Evolutionary conservation across 2,113 vertebrate genomes (phyloP).

Genomic region (Patagioenas fasciata): DNA sequence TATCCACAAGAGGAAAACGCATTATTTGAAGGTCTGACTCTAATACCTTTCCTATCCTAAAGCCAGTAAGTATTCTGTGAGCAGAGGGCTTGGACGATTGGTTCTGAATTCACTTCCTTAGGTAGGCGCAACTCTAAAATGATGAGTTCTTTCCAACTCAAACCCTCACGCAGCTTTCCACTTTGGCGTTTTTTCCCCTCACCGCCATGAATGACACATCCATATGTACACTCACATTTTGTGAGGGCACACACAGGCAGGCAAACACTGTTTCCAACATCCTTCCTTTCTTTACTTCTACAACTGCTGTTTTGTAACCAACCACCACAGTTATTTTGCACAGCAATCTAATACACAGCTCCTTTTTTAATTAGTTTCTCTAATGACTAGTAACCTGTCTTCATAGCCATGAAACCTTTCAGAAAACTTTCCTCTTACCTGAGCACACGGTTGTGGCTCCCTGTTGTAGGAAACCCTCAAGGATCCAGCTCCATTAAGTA

Average conservation of each 20-base stretch:
- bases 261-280: neutral
- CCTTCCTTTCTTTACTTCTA: neutral
- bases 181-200: neutral
- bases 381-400: neutral
- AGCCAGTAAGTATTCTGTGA: neutral
- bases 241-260: neutral
- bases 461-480: neutral
- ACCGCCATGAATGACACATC: neutral
- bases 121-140: neutral
- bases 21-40: neutral
- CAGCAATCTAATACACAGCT: neutral
- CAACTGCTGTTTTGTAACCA: neutral
- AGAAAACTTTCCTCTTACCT: neutral
- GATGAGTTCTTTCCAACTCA: neutral
- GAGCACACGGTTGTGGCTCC: neutral
- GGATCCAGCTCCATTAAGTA: neutral
- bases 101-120: neutral
- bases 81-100: neutral
- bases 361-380: neutral
- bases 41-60: neutral
- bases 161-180: neutral
- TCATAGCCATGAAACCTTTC: neutral
- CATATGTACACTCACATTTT: fast-evolving
- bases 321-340: neutral
- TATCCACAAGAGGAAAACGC: neutral